Percentiles rank a stretch among this genome's conserved stretches.
These are phyloP conservation scores for Parelbella ahira DNA, from an alignment of 2,888 invertebrate genomes.

Conservation along the genomic window DNA sequence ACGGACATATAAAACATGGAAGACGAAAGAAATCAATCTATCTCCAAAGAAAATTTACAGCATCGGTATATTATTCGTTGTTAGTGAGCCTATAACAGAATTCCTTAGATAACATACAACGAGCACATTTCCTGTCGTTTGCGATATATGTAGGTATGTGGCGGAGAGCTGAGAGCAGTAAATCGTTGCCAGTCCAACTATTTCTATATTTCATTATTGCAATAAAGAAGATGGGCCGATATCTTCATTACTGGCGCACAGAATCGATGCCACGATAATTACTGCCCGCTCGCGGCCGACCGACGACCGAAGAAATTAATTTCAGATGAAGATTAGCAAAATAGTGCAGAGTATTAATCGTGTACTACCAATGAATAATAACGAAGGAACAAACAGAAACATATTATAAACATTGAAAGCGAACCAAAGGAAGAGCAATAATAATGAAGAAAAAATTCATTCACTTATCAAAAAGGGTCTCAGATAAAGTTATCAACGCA, in stretches of 20 bases:
- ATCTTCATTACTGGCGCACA: slow-evolving; percentile 63
- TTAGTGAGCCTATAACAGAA: slow-evolving; percentile 15
- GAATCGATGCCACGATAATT: slow-evolving; percentile 64
- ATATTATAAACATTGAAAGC: slow-evolving; percentile 1
- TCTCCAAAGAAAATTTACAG: too few relatives aligned
- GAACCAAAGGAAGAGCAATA: background rate
- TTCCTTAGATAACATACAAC: slow-evolving; percentile 22
- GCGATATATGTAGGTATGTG: slow-evolving; percentile 23
- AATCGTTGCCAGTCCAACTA: slow-evolving; percentile 36
- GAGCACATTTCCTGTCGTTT: slow-evolving; percentile 27
- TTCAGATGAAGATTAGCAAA: slow-evolving; percentile 46
- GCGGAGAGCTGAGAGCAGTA: slow-evolving; percentile 28
- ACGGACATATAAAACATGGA: too few relatives aligned
- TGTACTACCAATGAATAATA: slow-evolving; percentile 2
- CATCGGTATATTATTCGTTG: too few relatives aligned
- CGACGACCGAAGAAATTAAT: slow-evolving; percentile 54
- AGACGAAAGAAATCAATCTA: too few relatives aligned
- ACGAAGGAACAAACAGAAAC: slow-evolving; percentile 1
- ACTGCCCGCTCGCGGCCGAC: slow-evolving; percentile 43
- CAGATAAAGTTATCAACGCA: slow-evolving; percentile 24
- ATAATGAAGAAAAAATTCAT: slow-evolving; percentile 11
- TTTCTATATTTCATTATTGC: slow-evolving; percentile 54
- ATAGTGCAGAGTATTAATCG: slow-evolving; percentile 48
- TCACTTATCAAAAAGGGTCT: slow-evolving; percentile 18
- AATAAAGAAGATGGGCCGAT: slow-evolving; percentile 58